phyloP scores from a whole-genome alignment of 2,113 vertebrate genomes.

The Vimba vimba region DNA sequence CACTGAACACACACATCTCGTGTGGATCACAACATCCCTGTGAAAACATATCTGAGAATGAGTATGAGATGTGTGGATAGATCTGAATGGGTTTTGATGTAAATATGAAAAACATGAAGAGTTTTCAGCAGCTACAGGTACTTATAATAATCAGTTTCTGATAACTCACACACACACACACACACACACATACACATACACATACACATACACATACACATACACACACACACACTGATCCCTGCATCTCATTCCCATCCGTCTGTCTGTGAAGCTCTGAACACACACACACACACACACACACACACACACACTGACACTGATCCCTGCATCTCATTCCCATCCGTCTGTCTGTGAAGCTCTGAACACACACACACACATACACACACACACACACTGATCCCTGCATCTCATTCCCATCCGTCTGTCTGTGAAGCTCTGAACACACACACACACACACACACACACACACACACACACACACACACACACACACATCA shows the following conservation, averaged over 20 bases:
- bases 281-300: no score
- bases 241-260: not conserved
- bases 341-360: not conserved
- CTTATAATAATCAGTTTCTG: not conserved
- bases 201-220: not conserved
- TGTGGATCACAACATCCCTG: not conserved
- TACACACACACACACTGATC: not conserved
- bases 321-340: not conserved
- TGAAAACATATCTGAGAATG: not conserved
- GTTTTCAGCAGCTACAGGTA: not conserved
- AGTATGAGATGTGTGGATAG: no score
- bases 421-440: not conserved
- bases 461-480: no score
- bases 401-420: not conserved
- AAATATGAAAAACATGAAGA: not conserved
- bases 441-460: not conserved
- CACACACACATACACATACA: no score
- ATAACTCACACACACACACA: not conserved
- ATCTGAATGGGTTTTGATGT: not conserved
- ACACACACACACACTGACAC: not conserved
- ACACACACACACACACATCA: not conserved
- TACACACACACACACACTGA: not conserved
- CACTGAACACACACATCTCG: not conserved
- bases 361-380: not conserved
- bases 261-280: not conserved